Evolutionary conservation across 2,113 vertebrate genomes (phyloP), one percentile per base, ranked within the genome.

Genomic region (Bolborhynchus lineola): DNA sequence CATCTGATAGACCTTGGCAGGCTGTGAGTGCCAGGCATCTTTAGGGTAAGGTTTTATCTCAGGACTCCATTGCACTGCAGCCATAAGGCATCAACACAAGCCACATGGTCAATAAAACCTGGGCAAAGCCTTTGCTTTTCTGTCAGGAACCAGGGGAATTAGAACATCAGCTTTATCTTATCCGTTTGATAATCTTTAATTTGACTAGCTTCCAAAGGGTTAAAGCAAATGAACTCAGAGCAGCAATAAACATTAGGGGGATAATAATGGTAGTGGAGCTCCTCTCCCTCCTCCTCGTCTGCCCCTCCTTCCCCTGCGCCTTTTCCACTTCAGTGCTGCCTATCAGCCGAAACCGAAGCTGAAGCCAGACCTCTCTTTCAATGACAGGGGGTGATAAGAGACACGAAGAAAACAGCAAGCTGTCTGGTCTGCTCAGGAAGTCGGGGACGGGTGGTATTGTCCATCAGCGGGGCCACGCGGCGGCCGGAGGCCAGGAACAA

Each of bases 351-450:
- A 96, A 96, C 65, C 64, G 76, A 95, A 96, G 97, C 92, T 75
- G 95, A 98, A 98, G 96, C 95, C 95, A 93, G 97, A 96, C 77
- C 93, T 94, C 95, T 87, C 93, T 88, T 93, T 90, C 96, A 97
- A 75, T 96, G 97, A 98, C 97, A 97, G 96, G 93, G 71, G 74
- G 82, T 77, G 98, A 98, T 98, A 98, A 98, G 97, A 96, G 97
- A 95, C 84, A 17, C 72, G 97, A 81, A 97, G 97, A 96, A 98
- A 98, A 97, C 97, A 98, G 98, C 46, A 69, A 97, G 96, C 98
- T 91, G 97, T 98, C 98, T 98, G 82, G 94, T 96, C 97, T 98
- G 97, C 79, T 94, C 97, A 98, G 98, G 98, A 99, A 98, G 98
- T 81, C 12, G 86, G 96, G 93, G 88, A 95, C 98, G 92, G 91